Evolutionary conservation across 2,888 invertebrate species (phyloP), one percentile per base, ranked within the genome.

Genomic region (Zygogramma bicolorata): DNA sequence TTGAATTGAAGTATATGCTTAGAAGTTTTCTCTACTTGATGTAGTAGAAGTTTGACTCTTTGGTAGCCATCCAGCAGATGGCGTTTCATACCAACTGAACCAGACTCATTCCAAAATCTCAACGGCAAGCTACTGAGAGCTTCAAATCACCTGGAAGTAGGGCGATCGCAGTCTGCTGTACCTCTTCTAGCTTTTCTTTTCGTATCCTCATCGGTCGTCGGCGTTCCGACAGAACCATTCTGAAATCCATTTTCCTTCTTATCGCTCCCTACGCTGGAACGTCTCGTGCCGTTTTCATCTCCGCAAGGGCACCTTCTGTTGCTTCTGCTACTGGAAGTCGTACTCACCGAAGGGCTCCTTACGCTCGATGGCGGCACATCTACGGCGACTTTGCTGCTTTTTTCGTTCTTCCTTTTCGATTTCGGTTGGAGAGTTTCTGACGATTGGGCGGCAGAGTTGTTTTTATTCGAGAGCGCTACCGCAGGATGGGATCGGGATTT

Each of bases 401-500:
- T 13, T 13, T n/a, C 53, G 15, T 27, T 46, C 10, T 46, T 53
- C n/a, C 18, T 42, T 42, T 15, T 53, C 7, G 53, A 53, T 53
- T 27, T 53, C 8, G 27, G 0, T n/a, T 25, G 22, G 7, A 22
- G 27, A 53, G 13, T 6, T 53, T 53, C 53, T n/a, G 27, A 13
- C 27, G 53, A 53, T 27, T 27, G 22, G 2, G 27, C 27, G 8
- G 27, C 4, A 25, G n/a, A 6, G 1, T 7, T n/a, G 13, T 15
- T 7, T 67, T 59, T 42, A 22, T 8, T 38, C 8, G 59, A 42
- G 18, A 67, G 58, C 38, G 57, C 49, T 3, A 22, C 67, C 38
- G 59, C 34, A 31, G 73, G 65, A 18, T 70, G 70, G 1, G 73
- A 73, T 60, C 69, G 70, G 25, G 58, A 63, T 38, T 67, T 70